Percentiles rank a stretch among this genome's conserved stretches.
phyloP scores from a whole-genome alignment of 2,888 invertebrate species.

The Listrodromus nycthemerus region DNA sequence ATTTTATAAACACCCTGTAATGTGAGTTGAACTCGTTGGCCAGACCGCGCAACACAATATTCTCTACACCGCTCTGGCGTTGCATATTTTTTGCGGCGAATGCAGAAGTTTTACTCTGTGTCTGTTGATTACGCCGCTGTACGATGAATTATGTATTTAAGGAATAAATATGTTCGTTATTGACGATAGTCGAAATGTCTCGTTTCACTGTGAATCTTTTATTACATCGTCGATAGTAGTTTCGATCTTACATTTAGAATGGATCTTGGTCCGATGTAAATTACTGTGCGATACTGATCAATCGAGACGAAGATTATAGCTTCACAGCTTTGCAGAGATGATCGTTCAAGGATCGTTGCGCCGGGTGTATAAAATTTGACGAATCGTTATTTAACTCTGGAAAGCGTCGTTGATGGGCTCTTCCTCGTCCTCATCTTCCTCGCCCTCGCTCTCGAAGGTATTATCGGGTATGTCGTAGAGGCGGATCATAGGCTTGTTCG shows the following conservation, averaged over 20 bases:
- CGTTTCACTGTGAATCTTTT: constrained; percentile 42
- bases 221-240: constrained; percentile 21
- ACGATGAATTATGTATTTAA: neutral
- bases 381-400: constrained; percentile 77
- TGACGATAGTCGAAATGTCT: neutral
- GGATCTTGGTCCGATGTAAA: neutral
- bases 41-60: too few relatives aligned
- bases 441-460: constrained; percentile 99
- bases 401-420: constrained; percentile 83
- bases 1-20: neutral
- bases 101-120: too few relatives aligned
- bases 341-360: constrained; percentile 8
- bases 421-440: constrained; percentile 93
- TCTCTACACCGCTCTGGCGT: too few relatives aligned
- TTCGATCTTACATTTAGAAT: constrained; percentile 7
- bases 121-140: too few relatives aligned
- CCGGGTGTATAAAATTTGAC: constrained; percentile 23
- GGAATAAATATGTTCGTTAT: neutral
- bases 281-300: neutral
- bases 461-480: constrained; percentile 99
- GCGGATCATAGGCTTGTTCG: constrained; percentile 98
- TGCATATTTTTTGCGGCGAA: too few relatives aligned
- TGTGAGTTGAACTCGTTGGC: too few relatives aligned
- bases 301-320: constrained; percentile 8
- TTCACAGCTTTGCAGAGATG: constrained; percentile 12